A percentile compares a stretch with the other conserved stretches of the same genome.
phyloP scores from a whole-genome alignment of 2,888 invertebrate species.

The Vanessa cardui region DNA sequence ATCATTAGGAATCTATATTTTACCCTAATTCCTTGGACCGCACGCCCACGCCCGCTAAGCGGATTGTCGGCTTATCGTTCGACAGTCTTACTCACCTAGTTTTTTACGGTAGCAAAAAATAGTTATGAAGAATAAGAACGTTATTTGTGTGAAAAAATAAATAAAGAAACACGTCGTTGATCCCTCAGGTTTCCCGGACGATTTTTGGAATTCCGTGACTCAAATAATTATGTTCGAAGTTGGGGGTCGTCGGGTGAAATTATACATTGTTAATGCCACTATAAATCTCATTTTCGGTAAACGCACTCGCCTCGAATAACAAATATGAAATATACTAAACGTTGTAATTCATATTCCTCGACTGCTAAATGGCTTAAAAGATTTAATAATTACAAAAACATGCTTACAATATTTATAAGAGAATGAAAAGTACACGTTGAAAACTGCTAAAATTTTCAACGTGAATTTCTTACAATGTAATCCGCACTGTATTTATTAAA shows the following conservation, averaged over 20 bases:
- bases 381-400: not conserved
- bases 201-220: conserved; percentile 80
- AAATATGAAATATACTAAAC: conserved; percentile 45
- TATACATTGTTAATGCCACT: conserved; percentile 78
- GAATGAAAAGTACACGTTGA: not conserved
- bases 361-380: not conserved
- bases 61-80: conserved; percentile 79
- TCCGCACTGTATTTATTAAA: not conserved
- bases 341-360: conserved; percentile 42
- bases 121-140: conserved; percentile 63
- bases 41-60: conserved; percentile 72
- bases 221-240: conserved; percentile 78
- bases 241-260: conserved; percentile 73
- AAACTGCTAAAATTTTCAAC: not conserved
- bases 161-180: conserved; percentile 64
- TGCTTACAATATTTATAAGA: not conserved
- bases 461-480: not conserved
- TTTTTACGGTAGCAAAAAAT: conserved; percentile 74
- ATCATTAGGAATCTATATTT: conserved; percentile 76
- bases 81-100: conserved; percentile 68
- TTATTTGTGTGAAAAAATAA: conserved; percentile 62
- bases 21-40: conserved; percentile 66
- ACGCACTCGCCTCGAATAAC: conserved; percentile 69
- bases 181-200: conserved; percentile 72
- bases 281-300: conserved; percentile 77